Percentiles rank a stretch among this genome's conserved stretches.
phyloP scores from a whole-genome alignment of 1,140 invertebrate species.

The Sminthurides bifidus region DNA sequence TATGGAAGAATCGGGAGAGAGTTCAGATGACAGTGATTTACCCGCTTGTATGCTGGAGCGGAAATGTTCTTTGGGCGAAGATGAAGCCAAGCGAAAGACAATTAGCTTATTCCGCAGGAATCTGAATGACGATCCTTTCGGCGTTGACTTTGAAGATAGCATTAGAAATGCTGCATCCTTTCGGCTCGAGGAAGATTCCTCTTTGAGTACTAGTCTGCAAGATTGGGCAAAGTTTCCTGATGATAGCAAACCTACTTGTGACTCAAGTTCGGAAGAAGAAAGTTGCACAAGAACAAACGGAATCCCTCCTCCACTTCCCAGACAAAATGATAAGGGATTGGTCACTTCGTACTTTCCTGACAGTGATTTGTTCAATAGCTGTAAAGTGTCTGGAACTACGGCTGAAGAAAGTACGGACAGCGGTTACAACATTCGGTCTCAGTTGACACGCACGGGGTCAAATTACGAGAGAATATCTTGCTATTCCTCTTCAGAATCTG shows the following conservation, averaged over 20 bases:
- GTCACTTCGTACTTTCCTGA: too few relatives aligned
- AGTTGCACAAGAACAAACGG: background rate
- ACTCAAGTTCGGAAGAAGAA: background rate
- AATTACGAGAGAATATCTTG: slow-evolving; percentile 18
- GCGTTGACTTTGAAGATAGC: slow-evolving; percentile 21
- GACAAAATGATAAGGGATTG: too few relatives aligned
- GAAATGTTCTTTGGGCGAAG: too few relatives aligned
- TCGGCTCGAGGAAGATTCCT: background rate
- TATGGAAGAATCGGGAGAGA: too few relatives aligned
- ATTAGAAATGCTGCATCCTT: slow-evolving; percentile 8
- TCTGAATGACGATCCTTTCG: slow-evolving; percentile 21
- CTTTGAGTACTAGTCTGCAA: background rate
- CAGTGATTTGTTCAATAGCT: too few relatives aligned
- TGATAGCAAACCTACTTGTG: background rate
- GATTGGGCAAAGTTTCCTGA: background rate
- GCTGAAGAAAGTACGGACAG: too few relatives aligned
- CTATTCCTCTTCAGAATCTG: slow-evolving; percentile 17
- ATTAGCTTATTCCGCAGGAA: slow-evolving; percentile 25
- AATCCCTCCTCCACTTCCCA: background rate
- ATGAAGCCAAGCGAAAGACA: slow-evolving; percentile 18
- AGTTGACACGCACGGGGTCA: slow-evolving; percentile 5
- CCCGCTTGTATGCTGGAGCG: background rate
- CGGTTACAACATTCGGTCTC: too few relatives aligned
- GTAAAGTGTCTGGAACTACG: too few relatives aligned
- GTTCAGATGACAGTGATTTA: background rate